Conservation (phyloP, 2,113 vertebrate genomes). For the Rynchops niger region DNA sequence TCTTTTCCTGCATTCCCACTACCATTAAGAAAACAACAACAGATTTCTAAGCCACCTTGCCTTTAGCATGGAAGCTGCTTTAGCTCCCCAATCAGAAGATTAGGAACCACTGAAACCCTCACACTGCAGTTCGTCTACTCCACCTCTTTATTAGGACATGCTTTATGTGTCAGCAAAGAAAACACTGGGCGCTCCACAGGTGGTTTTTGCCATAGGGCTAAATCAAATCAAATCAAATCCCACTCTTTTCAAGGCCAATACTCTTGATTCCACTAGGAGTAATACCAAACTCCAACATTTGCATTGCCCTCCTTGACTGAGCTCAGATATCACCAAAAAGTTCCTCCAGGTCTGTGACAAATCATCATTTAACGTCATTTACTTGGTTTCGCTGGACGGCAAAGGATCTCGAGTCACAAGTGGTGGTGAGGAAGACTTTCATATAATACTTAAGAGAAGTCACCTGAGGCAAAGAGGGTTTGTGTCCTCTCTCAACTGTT, state of each 20-base stretch:
- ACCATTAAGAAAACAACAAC: not conserved
- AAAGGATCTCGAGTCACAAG: not conserved
- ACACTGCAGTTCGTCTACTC: not conserved
- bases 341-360: not conserved
- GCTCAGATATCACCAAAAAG: not conserved
- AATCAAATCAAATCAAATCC: not conserved
- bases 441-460: not conserved
- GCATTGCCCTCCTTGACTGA: not conserved
- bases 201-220: not conserved
- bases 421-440: fast-evolving
- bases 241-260: not conserved
- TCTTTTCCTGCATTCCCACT: not conserved
- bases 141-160: not conserved
- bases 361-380: not conserved
- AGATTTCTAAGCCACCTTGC: not conserved
- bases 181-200: not conserved
- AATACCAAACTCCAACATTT: not conserved
- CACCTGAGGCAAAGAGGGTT: not conserved
- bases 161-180: not conserved
- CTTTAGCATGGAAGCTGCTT: not conserved
- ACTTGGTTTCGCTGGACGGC: not conserved
- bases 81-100: not conserved
- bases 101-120: not conserved
- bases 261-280: not conserved
- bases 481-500: not conserved